These are phyloP conservation scores for Grus americana DNA, from an alignment of 2,113 vertebrate genomes.

Conservation along the genomic window DNA sequence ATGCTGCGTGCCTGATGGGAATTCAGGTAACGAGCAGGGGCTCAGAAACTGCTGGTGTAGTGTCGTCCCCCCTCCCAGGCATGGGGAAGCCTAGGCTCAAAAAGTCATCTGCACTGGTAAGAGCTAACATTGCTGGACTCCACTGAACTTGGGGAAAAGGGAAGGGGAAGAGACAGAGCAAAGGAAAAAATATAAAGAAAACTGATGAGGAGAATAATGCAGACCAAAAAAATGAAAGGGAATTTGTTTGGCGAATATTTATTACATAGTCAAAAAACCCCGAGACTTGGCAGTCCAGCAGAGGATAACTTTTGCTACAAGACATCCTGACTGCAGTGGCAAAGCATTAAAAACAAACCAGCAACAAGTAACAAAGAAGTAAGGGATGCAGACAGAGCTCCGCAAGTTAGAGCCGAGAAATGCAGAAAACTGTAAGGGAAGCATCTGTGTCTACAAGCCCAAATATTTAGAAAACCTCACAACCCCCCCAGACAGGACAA, in stretches of 20 bases:
- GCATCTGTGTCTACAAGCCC: neutral
- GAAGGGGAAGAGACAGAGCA: neutral
- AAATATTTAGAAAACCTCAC: neutral
- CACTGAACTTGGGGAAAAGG: neutral
- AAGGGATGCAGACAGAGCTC: neutral
- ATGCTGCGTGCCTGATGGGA: rapidly evolving
- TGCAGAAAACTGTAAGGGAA: rapidly evolving
- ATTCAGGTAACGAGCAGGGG: neutral
- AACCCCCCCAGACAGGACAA: neutral
- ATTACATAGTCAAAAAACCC: neutral
- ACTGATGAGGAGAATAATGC: neutral
- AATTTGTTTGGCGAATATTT: neutral
- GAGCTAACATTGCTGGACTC: neutral
- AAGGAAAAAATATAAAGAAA: neutral
- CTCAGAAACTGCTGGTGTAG: neutral
- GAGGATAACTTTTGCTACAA: neutral
- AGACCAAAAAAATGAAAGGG: neutral
- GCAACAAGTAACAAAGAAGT: neutral
- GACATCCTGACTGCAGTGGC: neutral
- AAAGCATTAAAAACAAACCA: neutral
- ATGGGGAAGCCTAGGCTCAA: neutral
- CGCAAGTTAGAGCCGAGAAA: neutral
- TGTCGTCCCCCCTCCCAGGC: neutral
- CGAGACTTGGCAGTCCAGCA: neutral
- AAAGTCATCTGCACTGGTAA: neutral